These are phyloP conservation scores for Lasioglossum morio DNA, from an alignment of 2,888 invertebrate species.

Conservation along the genomic window DNA sequence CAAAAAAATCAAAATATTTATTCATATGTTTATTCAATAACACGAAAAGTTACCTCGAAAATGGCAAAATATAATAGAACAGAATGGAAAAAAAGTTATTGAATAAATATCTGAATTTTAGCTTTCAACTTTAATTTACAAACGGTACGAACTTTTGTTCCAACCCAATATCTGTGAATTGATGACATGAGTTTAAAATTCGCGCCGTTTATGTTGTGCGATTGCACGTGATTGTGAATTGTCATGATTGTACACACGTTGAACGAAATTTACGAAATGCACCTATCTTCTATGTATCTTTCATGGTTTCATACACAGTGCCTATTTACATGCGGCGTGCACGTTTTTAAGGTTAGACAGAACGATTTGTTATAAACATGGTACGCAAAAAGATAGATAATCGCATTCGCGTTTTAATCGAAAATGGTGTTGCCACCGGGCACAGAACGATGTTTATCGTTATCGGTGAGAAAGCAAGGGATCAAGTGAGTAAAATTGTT, in stretches of 20 bases:
- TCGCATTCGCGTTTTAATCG: constrained; percentile 96
- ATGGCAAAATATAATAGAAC: no score
- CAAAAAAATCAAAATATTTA: no score
- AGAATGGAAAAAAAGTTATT: no score
- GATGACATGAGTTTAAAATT: neutral
- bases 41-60: no score
- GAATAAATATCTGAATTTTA: no score
- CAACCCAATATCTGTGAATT: neutral
- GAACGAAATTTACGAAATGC: neutral
- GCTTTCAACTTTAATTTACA: no score
- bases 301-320: neutral
- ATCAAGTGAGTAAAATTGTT: constrained; percentile 89
- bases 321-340: neutral
- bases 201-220: no score
- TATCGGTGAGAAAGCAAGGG: constrained; percentile 97
- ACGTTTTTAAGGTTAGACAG: constrained; percentile 15
- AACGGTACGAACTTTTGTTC: no score
- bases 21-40: no score
- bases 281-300: no score
- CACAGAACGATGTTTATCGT: constrained; percentile 98
- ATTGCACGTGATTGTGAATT: no score
- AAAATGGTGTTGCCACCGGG: constrained; percentile 96
- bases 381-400: constrained; percentile 98
- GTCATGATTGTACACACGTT: neutral
- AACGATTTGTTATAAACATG: constrained; percentile 86